Evolutionary conservation across 2,113 vertebrate genomes (phyloP).

Genomic region (Poecile atricapillus): DNA sequence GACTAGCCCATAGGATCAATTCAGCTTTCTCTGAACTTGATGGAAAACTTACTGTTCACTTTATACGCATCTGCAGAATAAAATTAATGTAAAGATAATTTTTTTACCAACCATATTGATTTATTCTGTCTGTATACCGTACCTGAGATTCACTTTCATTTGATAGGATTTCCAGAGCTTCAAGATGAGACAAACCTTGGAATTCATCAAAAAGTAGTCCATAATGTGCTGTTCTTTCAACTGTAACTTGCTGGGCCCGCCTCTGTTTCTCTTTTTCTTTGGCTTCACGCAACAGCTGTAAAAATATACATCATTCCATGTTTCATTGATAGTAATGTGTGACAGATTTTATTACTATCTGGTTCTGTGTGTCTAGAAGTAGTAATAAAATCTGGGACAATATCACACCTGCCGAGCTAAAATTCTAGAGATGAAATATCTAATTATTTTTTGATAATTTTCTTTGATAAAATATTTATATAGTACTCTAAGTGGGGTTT

Average conservation of each 20-base stretch:
- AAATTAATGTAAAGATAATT: not conserved
- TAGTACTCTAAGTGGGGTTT: not conserved
- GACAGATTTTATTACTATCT: not conserved
- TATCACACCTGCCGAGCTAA: not conserved
- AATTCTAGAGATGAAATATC: not conserved
- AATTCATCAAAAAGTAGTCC: slow-evolving; percentile 96
- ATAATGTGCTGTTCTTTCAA: slow-evolving; percentile 88
- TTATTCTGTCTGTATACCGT: not conserved
- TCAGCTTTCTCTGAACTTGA: not conserved
- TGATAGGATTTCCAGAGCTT: slow-evolving; percentile 97
- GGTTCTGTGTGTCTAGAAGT: not conserved
- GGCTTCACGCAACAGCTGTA: slow-evolving; percentile 91
- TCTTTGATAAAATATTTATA: slow-evolving; percentile 4
- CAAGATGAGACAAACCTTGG: slow-evolving; percentile 95
- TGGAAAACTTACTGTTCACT: not conserved
- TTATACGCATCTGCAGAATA: not conserved
- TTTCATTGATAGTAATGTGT: not conserved
- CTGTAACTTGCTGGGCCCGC: slow-evolving; percentile 81
- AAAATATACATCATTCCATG: slow-evolving; percentile 7
- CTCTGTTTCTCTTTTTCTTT: slow-evolving; percentile 94
- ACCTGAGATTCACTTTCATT: slow-evolving; percentile 95
- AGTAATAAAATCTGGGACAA: not conserved
- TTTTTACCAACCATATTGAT: not conserved
- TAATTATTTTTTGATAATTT: not conserved
- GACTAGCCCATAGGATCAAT: not conserved